Evolutionary conservation across 2,888 invertebrate genomes (phyloP).

Genomic region (Phengaris arion): DNA sequence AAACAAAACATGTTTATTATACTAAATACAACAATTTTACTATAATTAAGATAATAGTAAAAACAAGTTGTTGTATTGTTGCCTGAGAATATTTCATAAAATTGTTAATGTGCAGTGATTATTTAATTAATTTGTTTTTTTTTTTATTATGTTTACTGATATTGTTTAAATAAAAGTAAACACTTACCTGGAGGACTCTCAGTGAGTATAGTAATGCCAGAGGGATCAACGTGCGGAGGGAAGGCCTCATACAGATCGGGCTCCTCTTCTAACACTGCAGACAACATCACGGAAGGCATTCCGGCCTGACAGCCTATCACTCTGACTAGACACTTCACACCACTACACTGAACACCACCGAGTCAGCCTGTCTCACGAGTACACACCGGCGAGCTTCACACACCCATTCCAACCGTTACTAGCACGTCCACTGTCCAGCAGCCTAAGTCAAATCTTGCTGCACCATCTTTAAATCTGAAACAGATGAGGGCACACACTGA

Average conservation of each 20-base stretch:
- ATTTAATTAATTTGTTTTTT: background rate
- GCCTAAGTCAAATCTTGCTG: constrained; percentile 79
- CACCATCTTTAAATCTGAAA: constrained; percentile 79
- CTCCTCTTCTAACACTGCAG: constrained; percentile 86
- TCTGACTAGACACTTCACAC: constrained; percentile 68
- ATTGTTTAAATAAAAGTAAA: background rate
- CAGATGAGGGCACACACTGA: constrained; percentile 53
- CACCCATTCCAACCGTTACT: constrained; percentile 57
- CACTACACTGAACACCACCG: constrained; percentile 61
- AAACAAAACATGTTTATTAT: background rate
- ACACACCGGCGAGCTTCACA: constrained; percentile 66
- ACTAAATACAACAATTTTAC: constrained; percentile 20
- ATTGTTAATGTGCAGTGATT: constrained; percentile 3
- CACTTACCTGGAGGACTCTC: constrained; percentile 80
- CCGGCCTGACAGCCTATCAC: constrained; percentile 64
- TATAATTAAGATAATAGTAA: constrained; percentile 6
- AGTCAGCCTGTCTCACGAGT: constrained; percentile 57
- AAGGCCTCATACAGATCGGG: constrained; percentile 88
- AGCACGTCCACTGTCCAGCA: constrained; percentile 50
- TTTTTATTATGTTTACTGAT: background rate
- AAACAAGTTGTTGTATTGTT: constrained; percentile 17
- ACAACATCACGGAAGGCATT: constrained; percentile 84
- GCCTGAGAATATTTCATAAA: constrained; percentile 4
- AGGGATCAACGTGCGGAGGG: constrained; percentile 89
- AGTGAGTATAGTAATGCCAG: constrained; percentile 85